A percentile compares a stretch with the other conserved stretches of the same genome.
These are phyloP conservation scores for Torymus tubicola DNA, from an alignment of 2,888 invertebrate species.

Conservation along the genomic window DNA sequence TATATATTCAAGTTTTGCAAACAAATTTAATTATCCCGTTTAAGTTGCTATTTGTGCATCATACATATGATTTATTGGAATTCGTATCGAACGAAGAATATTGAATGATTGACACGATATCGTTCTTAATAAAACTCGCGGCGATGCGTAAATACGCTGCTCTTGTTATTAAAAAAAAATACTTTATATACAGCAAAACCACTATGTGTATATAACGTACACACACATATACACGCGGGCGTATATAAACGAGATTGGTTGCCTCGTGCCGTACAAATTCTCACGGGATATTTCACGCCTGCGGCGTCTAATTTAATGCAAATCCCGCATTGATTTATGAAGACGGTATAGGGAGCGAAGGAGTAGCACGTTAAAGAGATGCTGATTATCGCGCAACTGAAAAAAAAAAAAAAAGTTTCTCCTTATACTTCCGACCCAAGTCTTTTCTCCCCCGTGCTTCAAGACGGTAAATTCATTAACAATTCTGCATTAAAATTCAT, in stretches of 20 bases:
- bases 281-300: too few species aligned
- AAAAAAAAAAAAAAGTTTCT: neutral
- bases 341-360: neutral
- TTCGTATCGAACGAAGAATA: neutral
- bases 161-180: too few species aligned
- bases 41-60: neutral
- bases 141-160: neutral
- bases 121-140: neutral
- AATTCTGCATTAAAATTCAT: conserved; percentile 19
- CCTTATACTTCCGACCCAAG: neutral
- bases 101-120: neutral
- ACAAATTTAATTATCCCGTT: neutral
- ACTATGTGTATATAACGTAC: too few species aligned
- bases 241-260: too few species aligned
- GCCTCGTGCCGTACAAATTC: too few species aligned
- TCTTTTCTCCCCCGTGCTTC: neutral
- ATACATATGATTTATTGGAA: neutral
- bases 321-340: neutral
- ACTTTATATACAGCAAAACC: too few species aligned
- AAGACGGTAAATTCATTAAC: conserved; percentile 11
- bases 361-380: too few species aligned
- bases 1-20: neutral
- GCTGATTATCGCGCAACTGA: too few species aligned
- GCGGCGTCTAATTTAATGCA: conserved; percentile 1
- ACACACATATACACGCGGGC: too few species aligned